Evolutionary conservation across 2,113 vertebrate species (phyloP).

Genomic region (Elaphurus davidianus): DNA sequence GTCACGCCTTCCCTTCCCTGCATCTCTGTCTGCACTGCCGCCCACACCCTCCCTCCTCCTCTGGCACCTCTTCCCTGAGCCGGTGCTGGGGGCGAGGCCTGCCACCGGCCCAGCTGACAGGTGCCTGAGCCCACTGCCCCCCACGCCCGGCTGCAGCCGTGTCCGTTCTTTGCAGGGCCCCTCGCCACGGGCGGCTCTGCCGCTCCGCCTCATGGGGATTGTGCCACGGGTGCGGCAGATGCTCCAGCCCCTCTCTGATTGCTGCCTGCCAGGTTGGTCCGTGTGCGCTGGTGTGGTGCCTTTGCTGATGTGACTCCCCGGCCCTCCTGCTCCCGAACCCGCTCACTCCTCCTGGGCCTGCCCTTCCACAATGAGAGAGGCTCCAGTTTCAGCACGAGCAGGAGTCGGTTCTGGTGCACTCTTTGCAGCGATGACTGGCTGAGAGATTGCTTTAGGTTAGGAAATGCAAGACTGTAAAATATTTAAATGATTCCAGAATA

Average conservation of each 20-base stretch:
- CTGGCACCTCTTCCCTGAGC: background rate
- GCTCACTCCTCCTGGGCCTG: background rate
- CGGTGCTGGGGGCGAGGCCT: background rate
- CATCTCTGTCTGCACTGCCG: background rate
- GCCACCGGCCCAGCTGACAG: background rate
- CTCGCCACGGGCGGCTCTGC: constrained; percentile 61
- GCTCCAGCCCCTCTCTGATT: constrained; percentile 74
- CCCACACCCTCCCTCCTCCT: background rate
- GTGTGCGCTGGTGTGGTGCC: constrained; percentile 69
- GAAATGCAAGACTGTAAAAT: background rate
- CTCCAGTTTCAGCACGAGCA: background rate
- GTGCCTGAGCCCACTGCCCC: background rate
- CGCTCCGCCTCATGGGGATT: constrained; percentile 63
- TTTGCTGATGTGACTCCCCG: constrained; percentile 52
- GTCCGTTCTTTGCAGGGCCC: constrained; percentile 70
- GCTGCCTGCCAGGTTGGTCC: constrained; percentile 76
- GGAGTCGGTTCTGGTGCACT: background rate
- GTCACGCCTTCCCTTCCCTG: background rate
- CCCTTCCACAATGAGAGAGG: background rate
- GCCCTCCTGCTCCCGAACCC: background rate
- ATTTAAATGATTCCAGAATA: background rate
- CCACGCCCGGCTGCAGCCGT: constrained; percentile 47
- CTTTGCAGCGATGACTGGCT: background rate
- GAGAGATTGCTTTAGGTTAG: background rate
- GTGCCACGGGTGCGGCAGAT: constrained; percentile 66